Base-by-base conservation (phyloP, 2,113 vertebrate species). In the Puma concolor region DNA sequence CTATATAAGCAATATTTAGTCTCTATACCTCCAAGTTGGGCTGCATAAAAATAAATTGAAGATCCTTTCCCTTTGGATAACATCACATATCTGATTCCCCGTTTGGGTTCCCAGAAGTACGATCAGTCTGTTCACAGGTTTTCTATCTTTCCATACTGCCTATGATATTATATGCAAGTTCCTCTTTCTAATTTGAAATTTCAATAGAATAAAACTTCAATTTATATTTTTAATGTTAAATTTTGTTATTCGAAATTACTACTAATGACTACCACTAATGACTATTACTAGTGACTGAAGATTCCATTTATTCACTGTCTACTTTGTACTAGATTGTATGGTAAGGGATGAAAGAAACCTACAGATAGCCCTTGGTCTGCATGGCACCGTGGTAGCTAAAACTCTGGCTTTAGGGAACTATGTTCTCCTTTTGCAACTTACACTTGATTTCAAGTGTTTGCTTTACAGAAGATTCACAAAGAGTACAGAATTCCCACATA, bases 1-100 rank as follows among this genome's bases (percentile, higher is more conserved):
- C 38, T 38, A 23, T 91, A 88, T 60, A 94, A 91, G 87, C 15
- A 88, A 16, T n/a, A n/a, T 74, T 85, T 71, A 84, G 19, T 95
- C 14, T 50, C 57, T 84, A 52, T 79, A 11, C 50, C 44, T 86
- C 14, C 36, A 86, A 64, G 7, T 13, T 72, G 38, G n/a, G 44
- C 17, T 48, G 1, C 44, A 38, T 21, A 66, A 54, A 92, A 92
- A 54, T 54, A 87, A 13, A 93, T 25, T 4, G 60, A 71, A 95
- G 15, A 29, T 84, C 7, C 33, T 91, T 93, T 84, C 27, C 38
- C 86, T 88, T 57, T 25, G 21, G 36, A 79, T 92, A 83, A 48
- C 2, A 31, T 29, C 23, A 31, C 12, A 33, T 11, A 21, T 57
- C 13, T 9, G n/a, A 54, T 29, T 71, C 36, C 5, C 23, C 21